Evolutionary conservation across 2,888 invertebrate genomes (phyloP).

Genomic region (Cheilosia scutellata): DNA sequence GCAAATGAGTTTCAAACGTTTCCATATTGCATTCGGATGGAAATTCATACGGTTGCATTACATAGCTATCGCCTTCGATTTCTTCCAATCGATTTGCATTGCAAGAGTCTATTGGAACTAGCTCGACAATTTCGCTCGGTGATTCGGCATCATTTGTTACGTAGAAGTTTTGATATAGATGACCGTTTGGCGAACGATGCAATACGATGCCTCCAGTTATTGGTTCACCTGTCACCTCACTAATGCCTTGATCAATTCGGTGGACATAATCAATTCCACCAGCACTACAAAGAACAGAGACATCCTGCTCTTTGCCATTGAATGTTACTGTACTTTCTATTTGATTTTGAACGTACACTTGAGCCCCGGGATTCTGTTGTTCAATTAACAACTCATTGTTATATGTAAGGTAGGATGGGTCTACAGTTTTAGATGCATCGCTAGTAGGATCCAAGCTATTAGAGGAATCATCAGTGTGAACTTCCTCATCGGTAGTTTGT

Average conservation of each 20-base stretch:
- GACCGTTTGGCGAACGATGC: constrained; percentile 76
- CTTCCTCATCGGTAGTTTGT: background rate
- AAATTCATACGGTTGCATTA: constrained; percentile 66
- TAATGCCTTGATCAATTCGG: constrained; percentile 28
- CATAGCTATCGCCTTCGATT: constrained; percentile 27
- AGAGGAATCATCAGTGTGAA: background rate
- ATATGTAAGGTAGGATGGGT: constrained; percentile 32
- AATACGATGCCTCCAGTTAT: constrained; percentile 45
- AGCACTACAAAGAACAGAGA: constrained; percentile 2
- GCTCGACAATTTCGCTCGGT: constrained; percentile 60
- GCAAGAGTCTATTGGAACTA: constrained; percentile 57
- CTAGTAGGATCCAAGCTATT: background rate
- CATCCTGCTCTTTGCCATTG: constrained; percentile 19
- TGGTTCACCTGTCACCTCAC: constrained; percentile 27
- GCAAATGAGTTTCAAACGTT: constrained; percentile 33
- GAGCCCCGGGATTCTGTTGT: background rate
- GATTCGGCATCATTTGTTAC: constrained; percentile 51
- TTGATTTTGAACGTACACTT: constrained; percentile 30
- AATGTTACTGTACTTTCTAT: constrained; percentile 20
- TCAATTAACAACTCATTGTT: constrained; percentile 37
- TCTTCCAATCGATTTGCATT: constrained; percentile 26
- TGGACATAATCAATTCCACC: constrained; percentile 47
- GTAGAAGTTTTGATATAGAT: constrained; percentile 76
- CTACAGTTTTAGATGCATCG: constrained; percentile 17
- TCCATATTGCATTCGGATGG: constrained; percentile 53